phyloP scores from a whole-genome alignment of 2,797 vertebrate genomes.

The Varecia variegata region DNA sequence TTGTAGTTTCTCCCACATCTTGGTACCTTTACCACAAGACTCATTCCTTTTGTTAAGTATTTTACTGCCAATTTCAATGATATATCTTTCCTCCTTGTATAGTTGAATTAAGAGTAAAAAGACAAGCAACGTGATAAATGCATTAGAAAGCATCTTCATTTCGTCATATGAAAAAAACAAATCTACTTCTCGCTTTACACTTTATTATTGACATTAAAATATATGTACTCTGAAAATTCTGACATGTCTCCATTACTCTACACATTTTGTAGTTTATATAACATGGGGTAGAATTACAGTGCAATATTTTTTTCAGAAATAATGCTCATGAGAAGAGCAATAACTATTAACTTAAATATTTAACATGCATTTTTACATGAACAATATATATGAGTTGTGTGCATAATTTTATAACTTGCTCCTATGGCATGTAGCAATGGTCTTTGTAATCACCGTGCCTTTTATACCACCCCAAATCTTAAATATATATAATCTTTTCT shows the following conservation, averaged over 20 bases:
- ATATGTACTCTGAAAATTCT: neutral
- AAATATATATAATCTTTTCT: neutral
- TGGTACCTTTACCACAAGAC: neutral
- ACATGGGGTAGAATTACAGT: neutral
- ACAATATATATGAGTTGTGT: neutral
- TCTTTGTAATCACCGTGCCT: neutral
- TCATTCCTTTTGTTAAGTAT: neutral
- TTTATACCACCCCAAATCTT: neutral
- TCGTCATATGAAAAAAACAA: neutral
- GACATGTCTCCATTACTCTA: neutral
- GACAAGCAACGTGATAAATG: neutral
- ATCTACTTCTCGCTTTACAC: neutral
- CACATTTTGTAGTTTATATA: neutral
- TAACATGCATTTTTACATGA: neutral
- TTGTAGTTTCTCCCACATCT: neutral
- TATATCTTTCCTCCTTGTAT: neutral
- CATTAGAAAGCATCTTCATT: slow-evolving; percentile 14
- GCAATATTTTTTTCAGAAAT: neutral
- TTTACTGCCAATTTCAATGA: neutral
- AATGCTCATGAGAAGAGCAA: neutral
- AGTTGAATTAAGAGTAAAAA: slow-evolving; percentile 36
- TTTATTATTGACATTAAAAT: neutral
- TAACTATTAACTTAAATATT: neutral
- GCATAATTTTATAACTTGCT: neutral
- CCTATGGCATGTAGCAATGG: neutral